Conservation (phyloP, 1,140 invertebrate genomes). For the Cotesia chilonis region DNA sequence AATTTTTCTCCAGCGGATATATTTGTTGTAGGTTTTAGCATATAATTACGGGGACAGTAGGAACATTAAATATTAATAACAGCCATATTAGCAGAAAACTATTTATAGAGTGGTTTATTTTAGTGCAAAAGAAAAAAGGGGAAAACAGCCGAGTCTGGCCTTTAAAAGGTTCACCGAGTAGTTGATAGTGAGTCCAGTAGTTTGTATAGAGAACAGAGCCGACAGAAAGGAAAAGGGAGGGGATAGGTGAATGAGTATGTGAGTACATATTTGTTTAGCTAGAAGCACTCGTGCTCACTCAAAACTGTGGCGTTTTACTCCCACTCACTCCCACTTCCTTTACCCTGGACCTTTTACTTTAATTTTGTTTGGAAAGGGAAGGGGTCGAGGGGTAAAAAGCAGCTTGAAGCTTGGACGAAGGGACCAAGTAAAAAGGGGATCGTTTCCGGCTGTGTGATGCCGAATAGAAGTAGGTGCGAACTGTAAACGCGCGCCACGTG, state of each 20-base stretch:
- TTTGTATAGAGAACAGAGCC: constrained; percentile 38
- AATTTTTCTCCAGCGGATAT: too few relatives aligned
- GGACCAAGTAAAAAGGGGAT: constrained; percentile 10
- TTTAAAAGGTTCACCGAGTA: constrained; percentile 57
- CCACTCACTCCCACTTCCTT: too few relatives aligned
- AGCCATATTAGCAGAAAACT: background rate
- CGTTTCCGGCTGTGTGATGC: too few relatives aligned
- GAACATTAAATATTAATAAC: too few relatives aligned
- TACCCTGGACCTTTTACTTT: too few relatives aligned
- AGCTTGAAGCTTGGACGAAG: background rate
- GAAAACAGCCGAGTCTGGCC: constrained; percentile 51
- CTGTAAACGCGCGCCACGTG: constrained; percentile 63
- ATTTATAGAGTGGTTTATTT: background rate
- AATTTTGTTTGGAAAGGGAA: constrained; percentile 13
- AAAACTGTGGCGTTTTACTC: constrained; percentile 39
- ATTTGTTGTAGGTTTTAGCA: too few relatives aligned
- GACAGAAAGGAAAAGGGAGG: constrained; percentile 48
- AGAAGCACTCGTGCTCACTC: constrained; percentile 59
- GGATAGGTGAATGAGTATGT: constrained; percentile 63
- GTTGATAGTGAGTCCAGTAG: constrained; percentile 40
- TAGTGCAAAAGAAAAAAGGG: constrained; percentile 6
- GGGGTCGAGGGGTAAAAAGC: constrained; percentile 26
- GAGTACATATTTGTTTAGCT: constrained; percentile 66
- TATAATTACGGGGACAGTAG: too few relatives aligned
- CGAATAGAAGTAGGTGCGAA: constrained; percentile 52